Percentiles rank a stretch among this genome's conserved stretches.
These are phyloP conservation scores for Chrysomallon squamiferum DNA, from an alignment of 1,140 invertebrate genomes.

Conservation along the genomic window DNA sequence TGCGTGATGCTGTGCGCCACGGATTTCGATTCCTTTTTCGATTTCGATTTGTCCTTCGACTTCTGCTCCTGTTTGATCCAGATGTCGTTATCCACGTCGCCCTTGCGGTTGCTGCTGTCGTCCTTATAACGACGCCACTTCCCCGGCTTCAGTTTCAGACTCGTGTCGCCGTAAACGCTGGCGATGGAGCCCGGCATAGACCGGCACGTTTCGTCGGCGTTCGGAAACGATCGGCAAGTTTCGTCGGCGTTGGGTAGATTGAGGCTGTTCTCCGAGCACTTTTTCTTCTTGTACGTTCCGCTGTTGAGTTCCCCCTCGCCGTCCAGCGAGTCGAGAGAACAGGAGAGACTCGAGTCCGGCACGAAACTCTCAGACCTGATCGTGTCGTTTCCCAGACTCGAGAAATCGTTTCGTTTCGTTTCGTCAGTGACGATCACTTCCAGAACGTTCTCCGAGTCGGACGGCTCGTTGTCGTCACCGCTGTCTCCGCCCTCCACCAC, in stretches of 20 bases:
- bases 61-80: background rate
- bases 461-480: background rate
- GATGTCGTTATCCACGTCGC: background rate
- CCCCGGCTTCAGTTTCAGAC: background rate
- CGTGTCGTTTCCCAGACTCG: background rate
- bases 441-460: too few species aligned
- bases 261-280: slow-evolving; percentile 21
- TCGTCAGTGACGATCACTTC: too few species aligned
- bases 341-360: background rate
- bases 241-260: slow-evolving; percentile 52
- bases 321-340: slow-evolving; percentile 17
- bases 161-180: slow-evolving; percentile 1
- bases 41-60: background rate
- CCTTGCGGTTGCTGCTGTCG: slow-evolving; percentile 9
- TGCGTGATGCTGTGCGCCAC: slow-evolving; percentile 21
- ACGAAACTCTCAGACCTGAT: background rate
- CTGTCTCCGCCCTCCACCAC: slow-evolving; percentile 7
- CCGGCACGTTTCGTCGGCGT: slow-evolving; percentile 54
- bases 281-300: slow-evolving; percentile 52
- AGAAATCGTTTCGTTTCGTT: too few species aligned
- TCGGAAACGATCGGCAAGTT: slow-evolving; percentile 45
- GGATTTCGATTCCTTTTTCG: slow-evolving; percentile 18
- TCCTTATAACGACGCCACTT: slow-evolving; percentile 7
- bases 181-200: slow-evolving; percentile 29
- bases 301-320: slow-evolving; percentile 13